Evolutionary conservation across 2,888 invertebrate species (phyloP), one percentile per base, ranked within the genome.

Genomic region (Drosophila birchii): DNA sequence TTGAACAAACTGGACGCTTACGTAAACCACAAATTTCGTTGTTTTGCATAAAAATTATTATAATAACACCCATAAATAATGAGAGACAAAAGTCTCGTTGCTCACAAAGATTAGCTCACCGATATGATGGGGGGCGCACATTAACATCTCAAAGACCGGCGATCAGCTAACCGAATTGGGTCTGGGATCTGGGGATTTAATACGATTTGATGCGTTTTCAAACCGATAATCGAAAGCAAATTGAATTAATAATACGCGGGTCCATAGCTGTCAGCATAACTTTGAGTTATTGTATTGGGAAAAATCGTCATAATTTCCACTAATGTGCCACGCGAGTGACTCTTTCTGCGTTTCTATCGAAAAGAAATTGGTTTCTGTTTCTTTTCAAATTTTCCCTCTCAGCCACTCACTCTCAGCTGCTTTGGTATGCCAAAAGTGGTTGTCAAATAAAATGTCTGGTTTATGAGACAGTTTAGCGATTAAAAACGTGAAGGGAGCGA

Each of bases 381-480:
- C 38, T 53, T 45, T 44, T 14, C 14, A 14, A 14, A 44, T 26
- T 45, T 53, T 44, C 20, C 16, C 36, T 51, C 53, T 20, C 26
- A 29, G 39, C 45, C 49, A 16, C 76, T 58, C 49, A 16, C 76
- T 58, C 62, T 58, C 68, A 39, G 39, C 36, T 45, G 32, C 63
- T 73, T 80, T 75, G 58, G 80, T 81, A 86, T 88, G 87, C 87
- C 87, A 80, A 75, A 75, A 86, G 75, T 75, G 88, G 76, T 76
- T 86, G 89, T 89, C 90, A 83, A 89, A 88, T 88, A 88, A 88
- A 88, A 81, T 81, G 77, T 67, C 56, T 64, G 82, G 89, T 88
- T 88, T 88, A 88, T 88, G 88, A 80, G 88, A 84, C 90, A 90
- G 83, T 86, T 76, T 72, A 76, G 68, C 87, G 90, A 90, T 90